Evolutionary conservation across 2,113 vertebrate species (phyloP).

Genomic region (Engystomops pustulosus): DNA sequence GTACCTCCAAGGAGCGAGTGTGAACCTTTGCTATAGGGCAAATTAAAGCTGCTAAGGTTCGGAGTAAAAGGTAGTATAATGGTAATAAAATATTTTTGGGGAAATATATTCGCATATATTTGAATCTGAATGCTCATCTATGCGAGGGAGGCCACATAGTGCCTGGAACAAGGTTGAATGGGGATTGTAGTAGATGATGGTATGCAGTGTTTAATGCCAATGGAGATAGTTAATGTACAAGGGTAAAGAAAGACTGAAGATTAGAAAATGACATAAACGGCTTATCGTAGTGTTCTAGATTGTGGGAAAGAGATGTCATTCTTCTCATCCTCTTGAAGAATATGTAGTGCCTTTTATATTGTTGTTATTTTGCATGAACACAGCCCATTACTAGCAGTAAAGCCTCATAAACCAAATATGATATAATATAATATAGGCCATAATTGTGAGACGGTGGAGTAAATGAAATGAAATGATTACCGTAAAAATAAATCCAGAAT

Average conservation of each 20-base stretch:
- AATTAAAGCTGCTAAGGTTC: conserved; percentile 32
- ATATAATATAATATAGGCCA: too few relatives aligned
- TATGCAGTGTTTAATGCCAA: background rate
- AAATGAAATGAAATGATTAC: background rate
- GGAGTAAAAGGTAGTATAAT: conserved; percentile 30
- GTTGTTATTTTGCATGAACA: background rate
- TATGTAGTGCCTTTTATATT: background rate
- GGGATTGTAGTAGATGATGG: background rate
- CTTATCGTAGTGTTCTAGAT: background rate
- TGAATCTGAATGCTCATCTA: background rate
- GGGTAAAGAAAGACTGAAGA: background rate
- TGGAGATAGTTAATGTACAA: background rate
- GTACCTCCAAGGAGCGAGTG: conserved; percentile 50
- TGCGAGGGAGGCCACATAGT: background rate
- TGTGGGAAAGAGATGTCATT: background rate
- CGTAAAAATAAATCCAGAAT: background rate
- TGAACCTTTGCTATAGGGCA: conserved; percentile 44
- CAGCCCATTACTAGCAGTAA: background rate
- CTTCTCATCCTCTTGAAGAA: background rate
- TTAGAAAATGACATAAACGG: background rate
- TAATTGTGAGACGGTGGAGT: background rate
- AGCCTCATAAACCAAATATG: background rate
- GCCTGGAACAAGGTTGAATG: conserved; percentile 13
- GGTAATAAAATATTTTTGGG: conserved; percentile 35
- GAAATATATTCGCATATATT: conserved; percentile 32